A percentile compares a stretch with the other conserved stretches of the same genome.
Evolutionary conservation across 2,888 invertebrate genomes (phyloP).

Genomic region (Macrophya annulata): DNA sequence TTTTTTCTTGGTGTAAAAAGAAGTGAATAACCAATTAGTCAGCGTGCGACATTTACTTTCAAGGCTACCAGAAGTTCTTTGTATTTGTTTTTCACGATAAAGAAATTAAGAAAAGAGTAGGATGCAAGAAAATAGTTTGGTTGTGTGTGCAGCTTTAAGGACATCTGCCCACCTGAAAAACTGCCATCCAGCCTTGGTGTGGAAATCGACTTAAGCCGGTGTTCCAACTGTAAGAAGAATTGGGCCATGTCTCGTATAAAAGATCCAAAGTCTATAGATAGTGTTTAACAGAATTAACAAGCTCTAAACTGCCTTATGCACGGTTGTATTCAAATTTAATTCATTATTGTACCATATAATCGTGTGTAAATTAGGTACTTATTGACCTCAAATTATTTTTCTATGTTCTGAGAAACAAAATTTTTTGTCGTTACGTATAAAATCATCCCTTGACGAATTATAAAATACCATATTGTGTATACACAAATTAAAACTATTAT

Average conservation of each 20-base stretch:
- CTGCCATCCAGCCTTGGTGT: constrained; percentile 39
- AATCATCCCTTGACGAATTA: background rate
- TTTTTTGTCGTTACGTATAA: background rate
- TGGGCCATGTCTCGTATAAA: constrained; percentile 44
- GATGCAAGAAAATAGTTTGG: constrained; percentile 33
- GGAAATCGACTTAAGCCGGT: constrained; percentile 31
- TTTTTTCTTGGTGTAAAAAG: background rate
- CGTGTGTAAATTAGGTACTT: constrained; percentile 34
- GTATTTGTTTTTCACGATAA: background rate
- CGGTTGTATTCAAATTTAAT: constrained; percentile 15
- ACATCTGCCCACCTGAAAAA: constrained; percentile 10
- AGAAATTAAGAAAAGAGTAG: constrained; percentile 18
- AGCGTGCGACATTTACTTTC: background rate
- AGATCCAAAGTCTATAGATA: constrained; percentile 47
- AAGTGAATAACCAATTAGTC: constrained; percentile 18
- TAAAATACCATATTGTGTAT: background rate
- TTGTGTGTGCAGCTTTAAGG: constrained; percentile 34
- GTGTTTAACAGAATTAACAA: constrained; percentile 3
- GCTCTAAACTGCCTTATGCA: constrained; percentile 26
- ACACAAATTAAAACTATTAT: constrained; percentile 23
- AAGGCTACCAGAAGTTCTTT: background rate
- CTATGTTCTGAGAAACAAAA: background rate
- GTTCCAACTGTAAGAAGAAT: constrained; percentile 40
- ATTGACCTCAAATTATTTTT: constrained; percentile 38
- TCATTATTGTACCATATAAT: constrained; percentile 16